Evolutionary conservation across 2,888 invertebrate species (phyloP).

Genomic region (Agrochola macilenta): DNA sequence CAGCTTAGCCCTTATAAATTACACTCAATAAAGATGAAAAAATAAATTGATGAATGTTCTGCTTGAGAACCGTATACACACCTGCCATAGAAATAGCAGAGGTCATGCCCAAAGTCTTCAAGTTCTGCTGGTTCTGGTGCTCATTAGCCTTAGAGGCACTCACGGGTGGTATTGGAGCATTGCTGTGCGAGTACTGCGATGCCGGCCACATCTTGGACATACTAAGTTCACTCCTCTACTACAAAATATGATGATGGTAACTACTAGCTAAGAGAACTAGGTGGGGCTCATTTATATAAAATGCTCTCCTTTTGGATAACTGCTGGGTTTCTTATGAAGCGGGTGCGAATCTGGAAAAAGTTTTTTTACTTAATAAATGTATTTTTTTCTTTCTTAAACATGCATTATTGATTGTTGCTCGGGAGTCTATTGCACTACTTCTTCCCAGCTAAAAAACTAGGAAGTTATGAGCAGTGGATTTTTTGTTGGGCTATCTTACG

Average conservation of each 20-base stretch:
- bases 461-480: fast-evolving
- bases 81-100: slow-evolving; percentile 97
- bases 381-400: neutral
- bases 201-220: slow-evolving; percentile 89
- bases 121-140: slow-evolving; percentile 90
- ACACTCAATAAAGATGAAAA: neutral
- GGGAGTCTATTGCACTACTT: neutral
- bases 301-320: slow-evolving; percentile 74
- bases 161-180: slow-evolving; percentile 73
- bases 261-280: slow-evolving; percentile 65
- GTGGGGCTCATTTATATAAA: slow-evolving; percentile 73
- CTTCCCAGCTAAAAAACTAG: too few species aligned
- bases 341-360: slow-evolving; percentile 72
- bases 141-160: slow-evolving; percentile 80
- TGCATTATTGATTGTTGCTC: neutral
- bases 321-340: slow-evolving; percentile 68
- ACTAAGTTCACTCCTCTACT: slow-evolving; percentile 23
- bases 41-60: neutral
- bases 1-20: neutral
- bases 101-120: slow-evolving; percentile 96
- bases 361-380: neutral
- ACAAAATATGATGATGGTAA: slow-evolving; percentile 53
- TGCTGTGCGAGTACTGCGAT: slow-evolving; percentile 87
- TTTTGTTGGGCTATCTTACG: neutral
- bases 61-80: slow-evolving; percentile 77